Conservation (phyloP, 2,797 vertebrate genomes). For the Austrolebias charrua region DNA sequence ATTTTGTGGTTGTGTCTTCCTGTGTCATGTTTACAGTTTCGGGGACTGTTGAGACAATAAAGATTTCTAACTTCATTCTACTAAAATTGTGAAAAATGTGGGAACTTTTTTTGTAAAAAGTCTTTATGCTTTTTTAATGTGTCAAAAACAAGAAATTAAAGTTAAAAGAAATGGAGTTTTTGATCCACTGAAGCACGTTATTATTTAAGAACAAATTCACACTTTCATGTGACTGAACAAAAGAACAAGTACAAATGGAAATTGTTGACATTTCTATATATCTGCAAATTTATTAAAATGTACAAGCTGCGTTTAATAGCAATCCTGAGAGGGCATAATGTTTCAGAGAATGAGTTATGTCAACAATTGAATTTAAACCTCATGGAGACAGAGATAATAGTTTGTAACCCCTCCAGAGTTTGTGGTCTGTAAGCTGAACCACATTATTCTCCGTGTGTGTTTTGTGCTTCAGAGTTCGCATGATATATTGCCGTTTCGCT, state of each 20-base stretch:
- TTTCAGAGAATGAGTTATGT: slow-evolving; percentile 57
- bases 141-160: not conserved
- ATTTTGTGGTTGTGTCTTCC: slow-evolving; percentile 44
- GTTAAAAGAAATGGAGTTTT: not conserved
- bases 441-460: slow-evolving; percentile 34
- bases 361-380: slow-evolving; percentile 63
- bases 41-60: slow-evolving; percentile 11
- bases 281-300: too few relatives aligned
- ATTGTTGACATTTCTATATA: slow-evolving; percentile 34
- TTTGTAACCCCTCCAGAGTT: slow-evolving; percentile 48
- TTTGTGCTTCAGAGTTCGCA: slow-evolving; percentile 19
- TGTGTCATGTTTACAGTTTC: slow-evolving; percentile 45
- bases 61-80: not conserved
- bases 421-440: slow-evolving; percentile 45
- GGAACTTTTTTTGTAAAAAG: not conserved
- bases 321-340: slow-evolving; percentile 3
- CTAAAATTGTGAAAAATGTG: not conserved
- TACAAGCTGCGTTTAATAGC: not conserved
- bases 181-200: not conserved
- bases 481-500: slow-evolving; percentile 40
- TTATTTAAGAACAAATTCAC: slow-evolving; percentile 14
- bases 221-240: slow-evolving; percentile 18
- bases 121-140: too few relatives aligned
- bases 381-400: slow-evolving; percentile 56
- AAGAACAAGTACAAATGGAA: slow-evolving; percentile 24